A percentile compares a stretch with the other conserved stretches of the same genome.
phyloP scores from a whole-genome alignment of 2,113 vertebrate species.

The Microcebus murinus region DNA sequence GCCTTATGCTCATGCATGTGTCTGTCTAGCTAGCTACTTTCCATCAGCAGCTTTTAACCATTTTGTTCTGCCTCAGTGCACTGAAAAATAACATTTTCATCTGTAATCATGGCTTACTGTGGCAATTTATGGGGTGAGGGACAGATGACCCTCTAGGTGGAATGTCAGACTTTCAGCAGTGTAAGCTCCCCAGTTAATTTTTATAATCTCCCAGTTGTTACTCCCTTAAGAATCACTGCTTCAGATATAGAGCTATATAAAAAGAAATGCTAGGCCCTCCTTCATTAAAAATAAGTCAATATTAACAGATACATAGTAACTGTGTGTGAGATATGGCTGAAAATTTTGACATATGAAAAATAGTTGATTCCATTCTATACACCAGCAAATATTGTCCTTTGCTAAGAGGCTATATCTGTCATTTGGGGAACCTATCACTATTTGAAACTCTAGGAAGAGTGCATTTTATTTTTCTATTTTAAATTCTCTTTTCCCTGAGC shows the following conservation, averaged over 20 bases:
- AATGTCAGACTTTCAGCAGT: constrained; percentile 4
- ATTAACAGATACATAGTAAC: not conserved
- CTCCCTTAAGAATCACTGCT: constrained; percentile 11
- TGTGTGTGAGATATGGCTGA: not conserved
- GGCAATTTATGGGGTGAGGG: not conserved
- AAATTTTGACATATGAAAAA: not conserved
- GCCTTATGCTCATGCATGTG: not conserved
- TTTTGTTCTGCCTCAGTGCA: not conserved
- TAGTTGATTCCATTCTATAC: not conserved
- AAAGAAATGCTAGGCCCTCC: not conserved
- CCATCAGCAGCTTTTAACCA: constrained; percentile 7
- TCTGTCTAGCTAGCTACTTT: constrained; percentile 28
- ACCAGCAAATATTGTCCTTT: not conserved
- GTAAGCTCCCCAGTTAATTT: constrained; percentile 15
- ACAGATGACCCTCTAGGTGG: not conserved
- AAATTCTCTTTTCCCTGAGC: not conserved
- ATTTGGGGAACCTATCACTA: not conserved
- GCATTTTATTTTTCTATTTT: not conserved
- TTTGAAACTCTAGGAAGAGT: not conserved
- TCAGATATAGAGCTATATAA: not conserved
- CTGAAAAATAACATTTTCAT: constrained; percentile 16
- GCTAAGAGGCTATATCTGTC: not conserved
- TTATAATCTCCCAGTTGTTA: not conserved
- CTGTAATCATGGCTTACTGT: constrained; percentile 41
- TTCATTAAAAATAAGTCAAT: constrained; percentile 5